Percentiles rank a stretch among this genome's conserved stretches.
Conservation (phyloP, 1,140 invertebrate species). For the Drosophila persimilis region DNA sequence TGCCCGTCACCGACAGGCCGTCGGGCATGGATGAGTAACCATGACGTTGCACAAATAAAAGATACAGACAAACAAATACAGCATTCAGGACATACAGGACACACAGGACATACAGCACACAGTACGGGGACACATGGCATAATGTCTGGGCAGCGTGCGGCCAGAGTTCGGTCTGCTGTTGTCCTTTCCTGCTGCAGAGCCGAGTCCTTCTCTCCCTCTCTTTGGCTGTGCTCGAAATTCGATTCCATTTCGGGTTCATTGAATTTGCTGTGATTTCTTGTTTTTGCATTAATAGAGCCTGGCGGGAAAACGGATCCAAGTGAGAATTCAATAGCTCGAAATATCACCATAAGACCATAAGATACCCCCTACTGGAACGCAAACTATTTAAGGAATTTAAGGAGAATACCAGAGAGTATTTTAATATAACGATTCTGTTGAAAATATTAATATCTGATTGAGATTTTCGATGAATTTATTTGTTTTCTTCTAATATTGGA, state of each 20-base stretch:
- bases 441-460: no score
- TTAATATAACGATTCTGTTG: no score
- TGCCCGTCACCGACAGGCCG: slow-evolving; percentile 25
- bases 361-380: slow-evolving; percentile 1
- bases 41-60: slow-evolving; percentile 33
- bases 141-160: neutral
- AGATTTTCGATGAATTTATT: no score
- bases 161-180: neutral
- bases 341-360: no score
- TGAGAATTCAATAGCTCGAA: no score
- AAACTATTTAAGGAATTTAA: no score
- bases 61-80: slow-evolving; percentile 10
- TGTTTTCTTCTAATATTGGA: no score
- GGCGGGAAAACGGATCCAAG: no score
- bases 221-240: slow-evolving; percentile 24
- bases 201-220: slow-evolving; percentile 4
- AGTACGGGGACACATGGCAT: neutral
- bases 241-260: slow-evolving; percentile 77
- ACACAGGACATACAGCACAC: no score
- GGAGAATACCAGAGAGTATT: no score
- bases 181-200: slow-evolving; percentile 9
- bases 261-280: slow-evolving; percentile 75
- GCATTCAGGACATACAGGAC: slow-evolving; percentile 7
- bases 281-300: slow-evolving; percentile 20
- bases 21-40: slow-evolving; percentile 40